A percentile compares a stretch with the other conserved stretches of the same genome.
Conservation (phyloP, 2,797 vertebrate genomes). For the Neosilurus mollespiculum region DNA sequence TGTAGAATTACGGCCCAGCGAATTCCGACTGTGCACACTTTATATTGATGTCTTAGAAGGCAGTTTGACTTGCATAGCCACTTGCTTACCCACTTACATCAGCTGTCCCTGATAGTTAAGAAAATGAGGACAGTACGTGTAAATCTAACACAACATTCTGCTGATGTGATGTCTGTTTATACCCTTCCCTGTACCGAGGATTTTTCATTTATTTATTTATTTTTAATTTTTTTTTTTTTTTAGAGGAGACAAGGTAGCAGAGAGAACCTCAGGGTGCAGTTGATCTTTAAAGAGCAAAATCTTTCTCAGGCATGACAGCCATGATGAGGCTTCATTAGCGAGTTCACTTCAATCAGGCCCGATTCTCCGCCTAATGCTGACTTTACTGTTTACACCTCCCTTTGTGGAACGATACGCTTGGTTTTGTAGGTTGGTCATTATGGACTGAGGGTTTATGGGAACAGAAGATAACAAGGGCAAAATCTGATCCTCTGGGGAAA, state of each 20-base stretch:
- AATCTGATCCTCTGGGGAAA: neutral
- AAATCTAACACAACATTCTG: neutral
- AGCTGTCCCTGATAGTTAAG: neutral
- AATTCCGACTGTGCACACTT: too few species aligned
- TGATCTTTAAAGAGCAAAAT: conserved; percentile 25
- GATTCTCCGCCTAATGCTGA: conserved; percentile 14
- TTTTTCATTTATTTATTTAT: neutral
- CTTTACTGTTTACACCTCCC: conserved; percentile 36
- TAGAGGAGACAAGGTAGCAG: neutral
- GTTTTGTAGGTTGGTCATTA: conserved; percentile 16
- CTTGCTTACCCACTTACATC: neutral
- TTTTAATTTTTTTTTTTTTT: conserved; percentile 8
- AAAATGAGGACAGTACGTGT: neutral
- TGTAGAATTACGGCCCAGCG: too few species aligned
- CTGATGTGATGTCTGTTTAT: neutral
- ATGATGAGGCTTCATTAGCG: conserved; percentile 28
- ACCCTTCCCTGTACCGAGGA: too few species aligned
- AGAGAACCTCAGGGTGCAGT: conserved; percentile 2
- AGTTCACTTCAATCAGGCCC: conserved; percentile 23
- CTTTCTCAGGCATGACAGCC: conserved; percentile 33
- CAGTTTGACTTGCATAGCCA: too few species aligned
- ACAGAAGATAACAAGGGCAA: conserved; percentile 32
- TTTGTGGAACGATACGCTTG: neutral
- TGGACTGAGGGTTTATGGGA: conserved; percentile 23
- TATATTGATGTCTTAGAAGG: neutral